These are phyloP conservation scores for Aricia agestis DNA, from an alignment of 1,140 invertebrate genomes.

Conservation along the genomic window DNA sequence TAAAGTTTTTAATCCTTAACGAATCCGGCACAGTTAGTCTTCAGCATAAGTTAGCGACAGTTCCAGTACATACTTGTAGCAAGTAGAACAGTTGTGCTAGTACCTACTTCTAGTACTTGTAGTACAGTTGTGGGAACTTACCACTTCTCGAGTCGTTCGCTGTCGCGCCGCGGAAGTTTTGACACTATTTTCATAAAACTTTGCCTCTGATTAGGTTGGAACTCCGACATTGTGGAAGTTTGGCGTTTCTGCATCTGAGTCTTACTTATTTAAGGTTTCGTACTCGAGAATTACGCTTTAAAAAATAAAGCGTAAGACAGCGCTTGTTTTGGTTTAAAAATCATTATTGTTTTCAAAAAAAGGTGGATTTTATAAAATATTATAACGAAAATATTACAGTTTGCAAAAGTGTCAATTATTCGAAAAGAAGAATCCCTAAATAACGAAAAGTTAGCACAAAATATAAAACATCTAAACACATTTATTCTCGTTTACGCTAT, in stretches of 20 bases:
- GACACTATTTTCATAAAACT: conserved; percentile 55
- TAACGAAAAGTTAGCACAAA: too few species aligned
- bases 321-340: too few species aligned
- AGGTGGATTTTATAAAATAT: too few species aligned
- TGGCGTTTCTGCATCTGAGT: conserved; percentile 6
- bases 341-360: too few species aligned
- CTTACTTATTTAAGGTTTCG: not conserved
- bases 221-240: conserved; percentile 18
- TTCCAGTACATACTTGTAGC: not conserved
- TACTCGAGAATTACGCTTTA: too few species aligned
- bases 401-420: too few species aligned
- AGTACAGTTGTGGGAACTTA: conserved; percentile 12
- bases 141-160: conserved; percentile 16
- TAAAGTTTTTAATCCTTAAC: not conserved
- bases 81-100: too few species aligned
- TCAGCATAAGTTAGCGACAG: not conserved
- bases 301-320: too few species aligned
- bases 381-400: too few species aligned
- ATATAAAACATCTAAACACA: too few species aligned
- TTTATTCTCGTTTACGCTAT: too few species aligned
- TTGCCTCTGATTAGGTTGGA: conserved; percentile 40
- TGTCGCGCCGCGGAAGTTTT: conserved; percentile 42
- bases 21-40: not conserved
- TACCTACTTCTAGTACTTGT: not conserved
- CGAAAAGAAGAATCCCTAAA: too few species aligned